Conservation (phyloP, 2,797 vertebrate species). For the Chelidonichthys spinosus region DNA sequence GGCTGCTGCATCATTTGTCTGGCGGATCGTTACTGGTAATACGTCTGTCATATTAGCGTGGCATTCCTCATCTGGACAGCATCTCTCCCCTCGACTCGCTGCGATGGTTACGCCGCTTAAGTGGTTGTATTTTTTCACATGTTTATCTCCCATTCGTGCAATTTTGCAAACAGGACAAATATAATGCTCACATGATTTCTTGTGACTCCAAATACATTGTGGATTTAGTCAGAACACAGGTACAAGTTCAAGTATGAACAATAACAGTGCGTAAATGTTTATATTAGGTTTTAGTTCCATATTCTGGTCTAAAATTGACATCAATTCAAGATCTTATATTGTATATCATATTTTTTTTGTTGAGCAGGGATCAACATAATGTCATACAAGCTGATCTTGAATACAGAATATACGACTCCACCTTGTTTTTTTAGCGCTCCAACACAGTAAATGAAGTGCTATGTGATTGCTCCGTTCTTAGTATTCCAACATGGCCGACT, state of each 20-base stretch:
- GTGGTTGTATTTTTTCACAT: constrained; percentile 59
- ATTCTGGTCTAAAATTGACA: no score
- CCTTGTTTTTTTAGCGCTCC: no score
- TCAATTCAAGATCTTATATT: no score
- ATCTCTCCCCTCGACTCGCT: constrained; percentile 66
- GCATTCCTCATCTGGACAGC: constrained; percentile 77
- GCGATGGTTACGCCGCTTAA: constrained; percentile 49
- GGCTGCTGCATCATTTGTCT: constrained; percentile 81
- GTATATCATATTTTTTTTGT: no score
- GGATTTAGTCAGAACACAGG: background rate
- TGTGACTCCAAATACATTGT: constrained; percentile 34
- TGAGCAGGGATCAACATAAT: no score
- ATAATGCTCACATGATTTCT: constrained; percentile 31
- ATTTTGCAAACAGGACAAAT: constrained; percentile 59
- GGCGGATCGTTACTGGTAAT: constrained; percentile 75
- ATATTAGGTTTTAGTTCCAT: no score
- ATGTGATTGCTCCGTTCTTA: no score
- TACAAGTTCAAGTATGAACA: background rate
- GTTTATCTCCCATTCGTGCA: constrained; percentile 49
- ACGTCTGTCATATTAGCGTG: constrained; percentile 80
- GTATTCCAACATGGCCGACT: no score
- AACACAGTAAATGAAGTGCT: no score
- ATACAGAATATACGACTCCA: no score
- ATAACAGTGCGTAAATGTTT: background rate
- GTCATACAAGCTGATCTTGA: background rate